A percentile compares a stretch with the other conserved stretches of the same genome.
These are phyloP conservation scores for Micronycteris hirsuta DNA, from an alignment of 2,113 vertebrate species.

Conservation along the genomic window DNA sequence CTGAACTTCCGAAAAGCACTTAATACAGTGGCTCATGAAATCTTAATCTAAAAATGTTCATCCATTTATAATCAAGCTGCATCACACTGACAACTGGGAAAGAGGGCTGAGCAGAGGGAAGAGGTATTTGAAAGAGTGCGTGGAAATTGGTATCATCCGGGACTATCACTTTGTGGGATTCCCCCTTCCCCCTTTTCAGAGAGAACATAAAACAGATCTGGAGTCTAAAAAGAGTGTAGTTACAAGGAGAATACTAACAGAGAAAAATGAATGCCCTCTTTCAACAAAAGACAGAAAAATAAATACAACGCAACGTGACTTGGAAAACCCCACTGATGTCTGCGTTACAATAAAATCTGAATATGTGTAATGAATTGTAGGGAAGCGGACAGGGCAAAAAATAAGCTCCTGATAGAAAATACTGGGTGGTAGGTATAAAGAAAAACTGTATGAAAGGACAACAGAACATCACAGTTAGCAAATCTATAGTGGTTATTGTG, in stretches of 20 bases:
- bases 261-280: neutral
- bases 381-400: neutral
- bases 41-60: conserved; percentile 70
- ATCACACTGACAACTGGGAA: conserved; percentile 17
- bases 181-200: neutral
- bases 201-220: neutral
- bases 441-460: neutral
- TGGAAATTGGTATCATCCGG: neutral
- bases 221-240: neutral
- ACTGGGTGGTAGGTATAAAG: neutral
- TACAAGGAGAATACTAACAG: neutral
- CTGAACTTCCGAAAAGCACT: conserved; percentile 69
- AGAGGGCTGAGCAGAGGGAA: neutral
- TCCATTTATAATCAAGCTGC: conserved; percentile 62
- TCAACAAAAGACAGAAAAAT: neutral
- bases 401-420: neutral
- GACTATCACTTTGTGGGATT: neutral
- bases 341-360: neutral
- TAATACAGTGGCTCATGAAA: conserved; percentile 70
- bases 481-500: neutral
- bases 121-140: neutral
- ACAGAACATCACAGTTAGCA: neutral
- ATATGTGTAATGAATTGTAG: neutral
- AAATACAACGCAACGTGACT: neutral
- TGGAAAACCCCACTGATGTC: neutral